These are phyloP conservation scores for Tridacna crocea DNA, from an alignment of 2,888 invertebrate species.

Conservation along the genomic window DNA sequence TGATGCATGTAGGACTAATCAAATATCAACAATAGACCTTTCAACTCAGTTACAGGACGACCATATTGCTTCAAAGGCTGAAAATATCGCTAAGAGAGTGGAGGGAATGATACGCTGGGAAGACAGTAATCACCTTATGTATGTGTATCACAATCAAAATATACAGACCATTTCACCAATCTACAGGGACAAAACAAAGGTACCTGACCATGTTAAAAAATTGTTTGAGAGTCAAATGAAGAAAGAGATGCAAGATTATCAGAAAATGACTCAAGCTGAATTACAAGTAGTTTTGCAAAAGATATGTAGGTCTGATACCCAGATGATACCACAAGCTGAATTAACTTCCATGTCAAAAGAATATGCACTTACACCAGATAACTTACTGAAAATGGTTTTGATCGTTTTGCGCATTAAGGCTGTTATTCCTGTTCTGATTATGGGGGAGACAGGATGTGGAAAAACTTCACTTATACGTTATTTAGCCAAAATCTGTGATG, in stretches of 20 bases:
- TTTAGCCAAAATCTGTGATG: slow-evolving; percentile 63
- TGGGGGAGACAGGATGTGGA: slow-evolving; percentile 77
- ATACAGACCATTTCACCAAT: slow-evolving; percentile 65
- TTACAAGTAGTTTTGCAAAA: slow-evolving; percentile 55
- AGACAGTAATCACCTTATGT: slow-evolving; percentile 68
- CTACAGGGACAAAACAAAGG: slow-evolving; percentile 54
- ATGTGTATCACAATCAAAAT: slow-evolving; percentile 67
- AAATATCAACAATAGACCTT: slow-evolving; percentile 20
- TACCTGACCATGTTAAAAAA: slow-evolving; percentile 52
- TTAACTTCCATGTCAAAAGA: slow-evolving; percentile 37
- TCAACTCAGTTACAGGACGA: background rate
- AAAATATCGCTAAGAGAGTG: slow-evolving; percentile 40
- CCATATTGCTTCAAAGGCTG: slow-evolving; percentile 19
- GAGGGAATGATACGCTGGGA: slow-evolving; percentile 71
- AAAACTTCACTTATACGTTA: slow-evolving; percentile 72
- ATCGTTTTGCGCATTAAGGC: slow-evolving; percentile 66
- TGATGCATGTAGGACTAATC: slow-evolving; percentile 35
- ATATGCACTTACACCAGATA: slow-evolving; percentile 72
- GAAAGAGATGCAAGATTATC: slow-evolving; percentile 50
- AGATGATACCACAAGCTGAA: slow-evolving; percentile 10
- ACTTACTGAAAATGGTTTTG: slow-evolving; percentile 72
- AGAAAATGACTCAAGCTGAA: slow-evolving; percentile 32
- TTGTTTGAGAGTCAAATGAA: slow-evolving; percentile 71
- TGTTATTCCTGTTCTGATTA: slow-evolving; percentile 68
- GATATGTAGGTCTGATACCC: slow-evolving; percentile 47